These are phyloP conservation scores for Lepus timidus DNA, from an alignment of 2,113 vertebrate species.

Conservation along the genomic window DNA sequence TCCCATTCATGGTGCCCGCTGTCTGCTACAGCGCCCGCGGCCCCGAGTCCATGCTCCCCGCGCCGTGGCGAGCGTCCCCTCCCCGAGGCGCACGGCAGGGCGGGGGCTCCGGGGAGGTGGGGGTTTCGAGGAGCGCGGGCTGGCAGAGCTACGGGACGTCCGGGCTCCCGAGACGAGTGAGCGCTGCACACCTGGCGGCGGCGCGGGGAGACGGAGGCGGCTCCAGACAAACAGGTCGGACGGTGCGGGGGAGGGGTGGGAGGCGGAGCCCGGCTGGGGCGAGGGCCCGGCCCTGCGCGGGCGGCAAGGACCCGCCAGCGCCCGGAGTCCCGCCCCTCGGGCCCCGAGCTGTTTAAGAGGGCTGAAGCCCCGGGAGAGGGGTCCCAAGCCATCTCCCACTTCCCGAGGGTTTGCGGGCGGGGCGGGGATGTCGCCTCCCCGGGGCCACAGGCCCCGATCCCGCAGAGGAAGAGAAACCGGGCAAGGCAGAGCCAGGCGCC, in stretches of 20 bases:
- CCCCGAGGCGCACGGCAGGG: slow-evolving; percentile 52
- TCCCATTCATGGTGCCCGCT: slow-evolving; percentile 75
- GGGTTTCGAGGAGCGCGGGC: slow-evolving; percentile 21
- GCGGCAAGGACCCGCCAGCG: slow-evolving; percentile 5
- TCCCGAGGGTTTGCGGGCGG: neutral
- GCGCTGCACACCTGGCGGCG: slow-evolving; percentile 76
- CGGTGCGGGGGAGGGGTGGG: slow-evolving; percentile 68
- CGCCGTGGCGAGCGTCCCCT: neutral
- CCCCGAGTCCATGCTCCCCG: slow-evolving; percentile 72
- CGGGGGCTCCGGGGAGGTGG: neutral
- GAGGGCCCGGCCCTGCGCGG: slow-evolving; percentile 62
- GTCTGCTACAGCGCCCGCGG: slow-evolving; percentile 56
- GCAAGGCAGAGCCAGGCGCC: neutral
- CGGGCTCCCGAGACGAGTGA: slow-evolving; percentile 27
- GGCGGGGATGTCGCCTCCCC: neutral
- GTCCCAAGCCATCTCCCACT: neutral
- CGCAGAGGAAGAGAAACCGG: neutral
- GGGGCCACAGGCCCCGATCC: neutral
- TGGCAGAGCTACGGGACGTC: slow-evolving; percentile 24
- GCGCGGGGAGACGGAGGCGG: slow-evolving; percentile 62
- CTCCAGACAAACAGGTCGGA: slow-evolving; percentile 86
- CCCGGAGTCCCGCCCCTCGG: neutral
- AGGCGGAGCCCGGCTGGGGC: slow-evolving; percentile 64
- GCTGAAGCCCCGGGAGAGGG: neutral
- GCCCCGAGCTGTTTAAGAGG: neutral